phyloP scores from a whole-genome alignment of 2,888 invertebrate species.

The Rosalia funebris region DNA sequence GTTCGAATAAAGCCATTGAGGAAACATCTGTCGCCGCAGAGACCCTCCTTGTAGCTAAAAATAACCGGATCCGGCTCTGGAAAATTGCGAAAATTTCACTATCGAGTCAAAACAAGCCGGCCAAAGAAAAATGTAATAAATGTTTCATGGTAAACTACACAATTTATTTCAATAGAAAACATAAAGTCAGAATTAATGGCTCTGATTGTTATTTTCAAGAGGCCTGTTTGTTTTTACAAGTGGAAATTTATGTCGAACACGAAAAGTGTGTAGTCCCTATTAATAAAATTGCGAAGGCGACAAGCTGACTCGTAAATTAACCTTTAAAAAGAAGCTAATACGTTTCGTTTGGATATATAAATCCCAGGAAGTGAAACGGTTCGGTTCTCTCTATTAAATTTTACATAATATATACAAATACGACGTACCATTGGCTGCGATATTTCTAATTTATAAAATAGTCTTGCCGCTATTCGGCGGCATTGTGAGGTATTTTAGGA shows the following conservation, averaged over 20 bases:
- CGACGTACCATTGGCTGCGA: no score
- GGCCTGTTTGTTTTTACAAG: conserved; percentile 20
- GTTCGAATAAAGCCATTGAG: no score
- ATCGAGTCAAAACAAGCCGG: conserved; percentile 5
- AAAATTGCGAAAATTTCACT: conserved; percentile 8
- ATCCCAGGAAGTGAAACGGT: no score
- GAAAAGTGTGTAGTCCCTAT: conserved; percentile 14
- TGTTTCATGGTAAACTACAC: conserved; percentile 25
- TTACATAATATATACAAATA: no score
- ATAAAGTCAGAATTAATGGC: conserved; percentile 24
- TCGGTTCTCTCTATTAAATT: no score
- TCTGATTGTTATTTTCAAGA: conserved; percentile 25
- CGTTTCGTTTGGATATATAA: no score
- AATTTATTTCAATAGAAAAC: conserved; percentile 27
- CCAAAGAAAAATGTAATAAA: conserved; percentile 23
- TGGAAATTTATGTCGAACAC: conserved; percentile 15
- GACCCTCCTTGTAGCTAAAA: conserved; percentile 16
- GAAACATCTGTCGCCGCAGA: conserved; percentile 1
- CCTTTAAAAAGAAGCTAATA: conserved; percentile 20
- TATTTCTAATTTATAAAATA: no score
- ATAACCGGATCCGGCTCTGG: conserved; percentile 6
- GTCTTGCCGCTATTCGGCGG: no score
- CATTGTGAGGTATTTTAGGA: no score
- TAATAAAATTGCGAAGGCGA: conserved; percentile 25
- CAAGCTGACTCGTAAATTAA: conserved; percentile 26